phyloP scores from a whole-genome alignment of 2,113 vertebrate species.

The Semnornis frantzii region DNA sequence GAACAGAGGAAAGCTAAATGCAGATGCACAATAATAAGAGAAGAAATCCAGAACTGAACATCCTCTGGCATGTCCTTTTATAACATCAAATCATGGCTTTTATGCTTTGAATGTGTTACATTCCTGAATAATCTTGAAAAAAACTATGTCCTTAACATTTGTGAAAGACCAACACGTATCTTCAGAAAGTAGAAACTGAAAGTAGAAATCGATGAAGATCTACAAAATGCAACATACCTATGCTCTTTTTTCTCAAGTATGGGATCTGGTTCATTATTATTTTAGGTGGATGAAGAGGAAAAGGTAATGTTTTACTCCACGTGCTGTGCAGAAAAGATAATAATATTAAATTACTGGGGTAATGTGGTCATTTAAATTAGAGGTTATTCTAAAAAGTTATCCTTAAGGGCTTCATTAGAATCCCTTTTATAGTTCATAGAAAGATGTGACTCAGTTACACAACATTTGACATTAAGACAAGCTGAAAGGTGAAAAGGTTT shows the following conservation, averaged over 20 bases:
- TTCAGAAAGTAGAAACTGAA: background rate
- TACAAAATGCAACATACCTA: background rate
- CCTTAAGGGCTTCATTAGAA: slow-evolving; percentile 5
- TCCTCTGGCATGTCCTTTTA: background rate
- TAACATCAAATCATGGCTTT: background rate
- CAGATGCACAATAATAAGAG: background rate
- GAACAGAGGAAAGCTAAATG: background rate
- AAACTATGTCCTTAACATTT: background rate
- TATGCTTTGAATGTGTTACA: background rate
- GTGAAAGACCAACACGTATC: background rate
- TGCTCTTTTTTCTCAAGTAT: background rate
- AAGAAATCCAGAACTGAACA: background rate
- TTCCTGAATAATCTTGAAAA: background rate
- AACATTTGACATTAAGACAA: background rate
- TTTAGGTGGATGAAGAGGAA: background rate
- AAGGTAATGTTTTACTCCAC: background rate
- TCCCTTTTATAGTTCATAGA: background rate
- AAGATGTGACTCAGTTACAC: background rate
- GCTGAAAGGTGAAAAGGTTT: background rate
- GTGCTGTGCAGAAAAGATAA: background rate
- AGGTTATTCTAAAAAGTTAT: slow-evolving; percentile 18
- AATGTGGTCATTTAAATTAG: slow-evolving; percentile 15
- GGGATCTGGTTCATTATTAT: background rate
- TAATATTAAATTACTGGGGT: slow-evolving; percentile 17
- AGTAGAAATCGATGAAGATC: background rate